Base-by-base conservation (phyloP, 2,888 invertebrate species). In the Pristionchus fissidentatus region DNA sequence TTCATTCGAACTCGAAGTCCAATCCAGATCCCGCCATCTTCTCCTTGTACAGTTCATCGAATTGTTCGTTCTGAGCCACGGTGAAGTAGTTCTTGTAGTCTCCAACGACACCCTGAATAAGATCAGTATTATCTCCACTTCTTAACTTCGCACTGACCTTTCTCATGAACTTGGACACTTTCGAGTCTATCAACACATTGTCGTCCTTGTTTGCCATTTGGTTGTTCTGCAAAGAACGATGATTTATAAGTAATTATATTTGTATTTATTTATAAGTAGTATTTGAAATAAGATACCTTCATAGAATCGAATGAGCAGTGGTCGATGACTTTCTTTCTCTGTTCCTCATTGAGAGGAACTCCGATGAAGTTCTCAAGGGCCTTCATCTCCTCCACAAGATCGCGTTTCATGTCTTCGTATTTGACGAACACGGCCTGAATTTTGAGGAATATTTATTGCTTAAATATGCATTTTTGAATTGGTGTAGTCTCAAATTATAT, bases 41-140 rank as follows among this genome's bases (percentile, higher is more conserved):
- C 62, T 90, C 85, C 22, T 85, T 84, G 85, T 91, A 92, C 7
- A 92, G 83, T 41, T 94, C 93, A 92, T 96, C 95, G 91, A 96
- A 96, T 87, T 94, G 94, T 81, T 94, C 93, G 0, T 95, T 95
- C 89, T 96, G 93, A 89, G 95, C 95, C 3, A 95, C 94, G 0
- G 95, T 94, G 95, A 96, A 95, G 85, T 95, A 94, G 92, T 95
- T 95, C 90, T 94, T 95, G 96, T 96, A 96, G 89, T 96, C 96
- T 0, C 96, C 96, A n/a, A 96, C 95, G 19, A 77, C 26, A n/a
- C 87, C 87, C 66, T 87, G 79, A 55, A 57, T n/a, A n/a, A n/a
- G n/a, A n/a, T n/a, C n/a, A n/a, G n/a, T n/a, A n/a, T n/a, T n/a
- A n/a, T n/a, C n/a, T n/a, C n/a, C n/a, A n/a, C n/a, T n/a, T n/a